Evolutionary conservation across 2,113 vertebrate species (phyloP), one percentile per base, ranked within the genome.

Genomic region (Lophura nycthemera): DNA sequence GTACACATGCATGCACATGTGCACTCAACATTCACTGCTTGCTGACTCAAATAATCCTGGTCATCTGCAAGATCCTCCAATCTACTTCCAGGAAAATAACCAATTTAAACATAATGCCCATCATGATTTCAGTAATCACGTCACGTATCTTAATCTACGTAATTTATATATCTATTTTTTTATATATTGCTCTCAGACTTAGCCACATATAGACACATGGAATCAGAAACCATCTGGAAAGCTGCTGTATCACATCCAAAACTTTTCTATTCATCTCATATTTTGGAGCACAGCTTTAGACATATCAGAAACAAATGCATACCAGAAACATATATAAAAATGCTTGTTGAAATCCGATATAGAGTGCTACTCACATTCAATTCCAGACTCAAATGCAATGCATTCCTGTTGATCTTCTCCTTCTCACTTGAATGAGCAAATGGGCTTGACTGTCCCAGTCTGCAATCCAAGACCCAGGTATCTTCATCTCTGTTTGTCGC

Each of bases 281-380:
- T 79, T 92, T 91, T 85, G 48, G 75, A 94, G 66, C 27, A 34
- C 4, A 7, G 10, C 50, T 91, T 95, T 74, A 92, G 42, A 52
- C 15, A 72, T 38, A 65, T 16, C 12, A 5, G 0, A 77, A 94
- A 93, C 79, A 87, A 88, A 70, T 32, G 50, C 34, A 48, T 63
- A 34, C 21, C 14, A 80, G 50, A 80, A 88, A 64, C 61, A 11
- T 36, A 83, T 34, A 52, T 71, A 65, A 64, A 72, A 93, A 70
- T 43, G 14, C 57, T 76, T 90, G 38, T 32, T 86, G 38, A 92
- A 88, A 50, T 36, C 70, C 27, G 78, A 36, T 36, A 89, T 1
- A 84, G 48, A 34, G 76, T 24, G 47, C 32, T 93, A 98, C 98
- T 98, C 83, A 98, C 98, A 64, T 97, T 96, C 79, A 97, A 77